These are phyloP conservation scores for Collichthys lucidus DNA, from an alignment of 2,113 vertebrate genomes.

Conservation along the genomic window DNA sequence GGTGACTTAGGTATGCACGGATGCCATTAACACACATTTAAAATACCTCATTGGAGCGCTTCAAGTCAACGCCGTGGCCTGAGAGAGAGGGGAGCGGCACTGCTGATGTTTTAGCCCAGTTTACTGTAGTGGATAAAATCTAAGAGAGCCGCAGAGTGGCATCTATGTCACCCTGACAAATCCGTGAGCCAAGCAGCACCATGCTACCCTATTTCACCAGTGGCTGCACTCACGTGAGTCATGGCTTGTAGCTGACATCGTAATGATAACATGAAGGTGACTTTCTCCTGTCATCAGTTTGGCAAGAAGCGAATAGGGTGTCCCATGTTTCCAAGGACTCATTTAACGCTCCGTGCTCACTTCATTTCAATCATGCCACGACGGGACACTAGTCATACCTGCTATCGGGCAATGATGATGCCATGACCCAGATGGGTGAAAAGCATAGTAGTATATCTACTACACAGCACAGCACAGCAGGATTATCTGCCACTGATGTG, in stretches of 20 bases:
- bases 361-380: slow-evolving; percentile 58
- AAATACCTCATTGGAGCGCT: slow-evolving; percentile 19
- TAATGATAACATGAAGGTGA: slow-evolving; percentile 79
- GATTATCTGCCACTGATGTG: slow-evolving; percentile 44
- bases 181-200: not conserved
- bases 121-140: slow-evolving; percentile 26
- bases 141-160: slow-evolving; percentile 22
- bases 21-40: slow-evolving; percentile 25
- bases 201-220: slow-evolving; percentile 60
- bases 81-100: not conserved
- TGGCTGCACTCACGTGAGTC: slow-evolving; percentile 61
- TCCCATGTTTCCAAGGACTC: slow-evolving; percentile 67
- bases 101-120: slow-evolving; percentile 33
- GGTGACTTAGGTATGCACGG: slow-evolving; percentile 9
- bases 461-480: slow-evolving; percentile 9
- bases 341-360: slow-evolving; percentile 53
- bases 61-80: not conserved
- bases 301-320: slow-evolving; percentile 45
- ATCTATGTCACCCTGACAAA: slow-evolving; percentile 43
- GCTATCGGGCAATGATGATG: slow-evolving; percentile 59
- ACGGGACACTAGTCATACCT: slow-evolving; percentile 48
- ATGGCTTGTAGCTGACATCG: slow-evolving; percentile 39
- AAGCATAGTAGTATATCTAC: slow-evolving; percentile 50
- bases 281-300: slow-evolving; percentile 77
- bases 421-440: slow-evolving; percentile 66